Percentiles rank a stretch among this genome's conserved stretches.
Conservation (phyloP, 2,797 vertebrate genomes). For the Brachyalestes nurse region DNA sequence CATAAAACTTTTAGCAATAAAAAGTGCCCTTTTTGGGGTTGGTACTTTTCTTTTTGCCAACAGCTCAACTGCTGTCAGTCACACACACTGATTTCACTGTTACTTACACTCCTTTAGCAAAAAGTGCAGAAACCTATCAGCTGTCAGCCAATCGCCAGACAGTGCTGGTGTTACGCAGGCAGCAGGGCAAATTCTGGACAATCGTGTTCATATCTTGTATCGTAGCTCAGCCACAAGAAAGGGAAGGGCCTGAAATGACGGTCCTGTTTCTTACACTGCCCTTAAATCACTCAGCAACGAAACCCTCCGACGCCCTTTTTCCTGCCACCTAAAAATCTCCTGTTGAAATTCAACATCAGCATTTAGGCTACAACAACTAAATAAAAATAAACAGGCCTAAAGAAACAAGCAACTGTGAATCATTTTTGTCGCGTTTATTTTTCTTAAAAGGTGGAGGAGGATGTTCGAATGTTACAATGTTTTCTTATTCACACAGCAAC, state of each 20-base stretch:
- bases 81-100: not conserved
- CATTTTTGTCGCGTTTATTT: not conserved
- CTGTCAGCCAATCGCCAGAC: not conserved
- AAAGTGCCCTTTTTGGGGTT: not conserved
- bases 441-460: slow-evolving; percentile 6
- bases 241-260: not conserved
- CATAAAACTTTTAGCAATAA: not conserved
- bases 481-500: not conserved
- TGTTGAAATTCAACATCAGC: not conserved
- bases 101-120: no score
- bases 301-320: not conserved
- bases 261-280: not conserved
- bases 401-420: slow-evolving; percentile 3
- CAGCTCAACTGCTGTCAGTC: not conserved
- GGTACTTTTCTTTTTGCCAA: not conserved
- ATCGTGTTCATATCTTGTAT: not conserved
- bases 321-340: not conserved
- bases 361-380: not conserved
- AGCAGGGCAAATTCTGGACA: not conserved
- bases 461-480: not conserved
- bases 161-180: not conserved
- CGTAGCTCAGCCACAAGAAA: not conserved
- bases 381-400: slow-evolving; percentile 4
- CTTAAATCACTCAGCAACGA: not conserved
- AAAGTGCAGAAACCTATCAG: not conserved